Percentiles rank a stretch among this genome's conserved stretches.
Conservation (phyloP, 1,140 invertebrate species). For the Tachypleus tridentatus region DNA sequence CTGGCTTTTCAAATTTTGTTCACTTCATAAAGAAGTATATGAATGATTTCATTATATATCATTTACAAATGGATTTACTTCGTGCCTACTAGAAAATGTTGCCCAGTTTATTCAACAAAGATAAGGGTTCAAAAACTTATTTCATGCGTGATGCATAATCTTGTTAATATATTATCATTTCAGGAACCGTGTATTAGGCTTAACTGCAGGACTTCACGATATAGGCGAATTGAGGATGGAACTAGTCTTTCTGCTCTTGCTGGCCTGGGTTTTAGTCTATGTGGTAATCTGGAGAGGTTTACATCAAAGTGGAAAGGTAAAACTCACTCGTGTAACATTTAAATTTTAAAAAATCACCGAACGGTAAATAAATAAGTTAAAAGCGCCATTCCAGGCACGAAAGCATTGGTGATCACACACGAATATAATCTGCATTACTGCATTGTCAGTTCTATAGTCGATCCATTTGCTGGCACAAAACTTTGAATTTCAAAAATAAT, state of each 20-base stretch:
- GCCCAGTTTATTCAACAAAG: background rate
- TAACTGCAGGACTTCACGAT: constrained; percentile 34
- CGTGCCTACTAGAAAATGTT: background rate
- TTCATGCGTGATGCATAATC: background rate
- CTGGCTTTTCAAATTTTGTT: no score
- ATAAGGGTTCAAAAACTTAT: background rate
- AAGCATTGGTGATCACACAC: no score
- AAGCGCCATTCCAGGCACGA: no score
- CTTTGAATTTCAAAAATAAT: no score
- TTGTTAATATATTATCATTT: constrained; percentile 12
- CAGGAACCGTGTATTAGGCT: constrained; percentile 33
- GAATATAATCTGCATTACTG: no score
- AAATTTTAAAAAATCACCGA: no score
- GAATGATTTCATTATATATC: background rate
- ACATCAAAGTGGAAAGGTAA: constrained; percentile 38
- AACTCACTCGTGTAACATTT: no score
- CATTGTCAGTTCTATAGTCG: no score
- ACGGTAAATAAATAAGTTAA: no score
- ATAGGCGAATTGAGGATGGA: constrained; percentile 34
- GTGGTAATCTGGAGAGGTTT: constrained; percentile 38
- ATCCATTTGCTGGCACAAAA: no score
- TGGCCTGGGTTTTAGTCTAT: constrained; percentile 37
- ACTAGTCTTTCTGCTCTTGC: constrained; percentile 31
- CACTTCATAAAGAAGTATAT: background rate
- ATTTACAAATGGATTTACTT: background rate